These are phyloP conservation scores for Metacarcinus magister DNA, from an alignment of 2,888 invertebrate genomes.

Conservation along the genomic window DNA sequence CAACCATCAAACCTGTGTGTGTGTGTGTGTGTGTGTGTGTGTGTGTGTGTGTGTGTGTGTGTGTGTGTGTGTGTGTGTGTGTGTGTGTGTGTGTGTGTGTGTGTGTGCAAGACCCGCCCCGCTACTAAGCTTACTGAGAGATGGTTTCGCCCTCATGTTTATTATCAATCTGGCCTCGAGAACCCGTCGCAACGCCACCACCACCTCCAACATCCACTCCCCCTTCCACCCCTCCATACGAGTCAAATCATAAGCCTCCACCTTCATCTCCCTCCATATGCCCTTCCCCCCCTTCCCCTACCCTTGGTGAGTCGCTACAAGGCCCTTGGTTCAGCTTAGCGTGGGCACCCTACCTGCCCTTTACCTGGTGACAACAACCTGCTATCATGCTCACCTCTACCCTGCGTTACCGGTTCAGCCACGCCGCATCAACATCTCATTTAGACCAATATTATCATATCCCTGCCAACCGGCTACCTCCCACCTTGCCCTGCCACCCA, in stretches of 20 bases:
- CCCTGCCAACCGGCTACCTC: neutral
- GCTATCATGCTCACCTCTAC: neutral
- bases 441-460: neutral
- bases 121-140: neutral
- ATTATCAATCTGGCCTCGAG: constrained; percentile 11
- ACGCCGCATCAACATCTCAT: neutral
- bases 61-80: constrained; percentile 48
- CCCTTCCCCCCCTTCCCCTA: neutral
- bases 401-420: neutral
- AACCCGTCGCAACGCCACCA: neutral
- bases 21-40: neutral
- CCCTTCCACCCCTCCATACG: neutral
- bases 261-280: neutral
- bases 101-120: neutral
- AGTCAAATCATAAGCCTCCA: neutral
- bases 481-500: neutral
- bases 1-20: neutral
- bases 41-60: constrained; percentile 1
- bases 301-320: neutral
- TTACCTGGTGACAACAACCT: neutral
- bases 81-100: constrained; percentile 48
- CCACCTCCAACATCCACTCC: neutral
- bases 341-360: neutral
- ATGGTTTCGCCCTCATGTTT: constrained; percentile 35
- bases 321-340: neutral